Conservation (phyloP, 2,888 invertebrate genomes). For the Dorcus hopei region DNA sequence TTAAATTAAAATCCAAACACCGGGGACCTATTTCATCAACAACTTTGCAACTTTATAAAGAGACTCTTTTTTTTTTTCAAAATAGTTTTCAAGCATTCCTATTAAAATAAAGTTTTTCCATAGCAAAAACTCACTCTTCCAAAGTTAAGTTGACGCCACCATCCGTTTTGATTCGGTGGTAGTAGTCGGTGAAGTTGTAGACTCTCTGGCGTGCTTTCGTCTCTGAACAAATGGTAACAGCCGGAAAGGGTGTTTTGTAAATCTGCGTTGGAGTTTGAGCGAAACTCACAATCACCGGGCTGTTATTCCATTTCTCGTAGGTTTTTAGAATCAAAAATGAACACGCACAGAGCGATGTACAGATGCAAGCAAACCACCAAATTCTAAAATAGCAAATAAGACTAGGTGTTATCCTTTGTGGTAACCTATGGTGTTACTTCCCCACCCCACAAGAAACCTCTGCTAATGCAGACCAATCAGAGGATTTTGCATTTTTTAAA, state of each 20-base stretch:
- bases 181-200: slow-evolving; percentile 63
- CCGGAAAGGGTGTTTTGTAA: slow-evolving; percentile 58
- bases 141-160: slow-evolving; percentile 47
- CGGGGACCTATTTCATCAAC: no score
- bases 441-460: no score
- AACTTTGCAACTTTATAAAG: no score
- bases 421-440: no score
- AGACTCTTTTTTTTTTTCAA: no score
- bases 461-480: no score
- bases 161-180: slow-evolving; percentile 37
- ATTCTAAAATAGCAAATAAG: slow-evolving; percentile 45
- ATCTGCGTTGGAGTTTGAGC: slow-evolving; percentile 70
- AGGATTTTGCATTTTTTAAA: no score
- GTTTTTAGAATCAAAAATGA: slow-evolving; percentile 60
- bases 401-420: no score
- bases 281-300: slow-evolving; percentile 74
- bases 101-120: no score
- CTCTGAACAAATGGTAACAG: slow-evolving; percentile 47
- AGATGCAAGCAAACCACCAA: slow-evolving; percentile 64
- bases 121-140: slow-evolving; percentile 52
- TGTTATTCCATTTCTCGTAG: slow-evolving; percentile 69
- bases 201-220: slow-evolving; percentile 62
- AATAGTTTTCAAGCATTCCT: no score
- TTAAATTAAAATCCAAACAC: no score
- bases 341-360: slow-evolving; percentile 61